Base-by-base conservation (phyloP, 1,140 invertebrate species). In the Drosophila virilis region DNA sequence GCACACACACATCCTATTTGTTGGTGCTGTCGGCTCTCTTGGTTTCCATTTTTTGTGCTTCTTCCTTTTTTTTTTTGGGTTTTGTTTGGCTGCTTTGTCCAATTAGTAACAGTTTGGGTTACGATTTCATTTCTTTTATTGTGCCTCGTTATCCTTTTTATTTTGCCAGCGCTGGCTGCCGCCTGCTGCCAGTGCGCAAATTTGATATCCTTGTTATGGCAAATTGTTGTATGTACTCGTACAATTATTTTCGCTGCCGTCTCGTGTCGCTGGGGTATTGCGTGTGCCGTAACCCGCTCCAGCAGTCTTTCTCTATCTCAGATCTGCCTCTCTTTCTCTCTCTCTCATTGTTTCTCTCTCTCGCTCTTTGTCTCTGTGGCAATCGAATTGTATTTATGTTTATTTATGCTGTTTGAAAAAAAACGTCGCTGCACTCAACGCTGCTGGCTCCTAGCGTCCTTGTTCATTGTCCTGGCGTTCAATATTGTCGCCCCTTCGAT, bases 111-210 rank as follows among this genome's bases (percentile, higher is more conserved):
- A 73, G 85, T 89, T 90, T 88, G 84, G 85, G 80, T 70, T 89
- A 89, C 85, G 84, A 80, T 89, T 89, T 89, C 84, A 90, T 84
- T 89, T 89, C 84, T 89, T 90, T 89, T 89, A 89, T 89, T 89
- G 85, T 89, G 80, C 85, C 84, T 89, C 84, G 84, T 89, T 89
- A 89, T 89, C 84, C 84, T 84, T 89, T 89, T 89, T 89, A 80
- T 89, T 83, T 80, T 72, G 59, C 51, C 66, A 37, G 37, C 40
- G 52, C 35, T 28, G 22, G 22, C 22, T 5, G 22, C 43, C 67
- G 51, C 40, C 45, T 65, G 81, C 64, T 43, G 50, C 55, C 60
- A 58, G 71, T 88, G 79, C 65, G 84, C 84, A 89, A 89, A 89
- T 89, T 89, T 89, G 84, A 89, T 88, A 88, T 89, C 85, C 84